Base-by-base conservation (phyloP, 2,888 invertebrate genomes). In the Tyria jacobaeae region DNA sequence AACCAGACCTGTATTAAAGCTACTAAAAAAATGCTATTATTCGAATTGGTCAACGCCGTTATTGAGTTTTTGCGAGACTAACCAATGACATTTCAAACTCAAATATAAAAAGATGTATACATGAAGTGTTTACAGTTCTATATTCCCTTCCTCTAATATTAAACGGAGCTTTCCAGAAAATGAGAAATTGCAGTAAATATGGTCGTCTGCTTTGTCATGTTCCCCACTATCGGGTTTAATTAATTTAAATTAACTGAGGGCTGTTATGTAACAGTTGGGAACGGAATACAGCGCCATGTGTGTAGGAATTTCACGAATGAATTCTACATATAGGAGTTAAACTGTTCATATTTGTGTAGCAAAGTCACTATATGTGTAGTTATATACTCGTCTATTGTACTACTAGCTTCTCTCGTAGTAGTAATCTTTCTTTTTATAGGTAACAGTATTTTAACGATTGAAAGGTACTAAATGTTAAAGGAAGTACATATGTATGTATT, bases 171-270 rank as follows among this genome's bases (percentile, higher is more conserved):
- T 6, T 37, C 37, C 14, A 34, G 17, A 17, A 41, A 34, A 37
- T 24, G 9, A 24, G 24, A 21, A 27, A 27, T 17, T 41, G 17
- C 17, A 17, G 17, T 31, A 1, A n/a, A n/a, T n/a, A 54, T 41
- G 39, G 24, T 39, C 39, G 17, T 12, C 25, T 27, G 17, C 41
- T 54, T 41, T 10, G 27, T 54, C 27, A 41, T 25, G 39, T 27
- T 54, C 3, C 24, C 7, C 27, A n/a, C 27, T 54, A 24, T 25
- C 17, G 35, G 15, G 24, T 34, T 58, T 52, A 51, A 58, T 58
- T 52, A 52, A 58, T 44, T 24, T 44, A 15, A 34, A 34, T 44
- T 35, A 58, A 44, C 44, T 21, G 34, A 10, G 12, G 41, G 5
- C 31, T 14, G 15, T 34, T 10, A 6, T 15, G 39, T 31, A 57